These are phyloP conservation scores for Amblyopsis rosae DNA, from an alignment of 2,113 vertebrate species.

Conservation along the genomic window DNA sequence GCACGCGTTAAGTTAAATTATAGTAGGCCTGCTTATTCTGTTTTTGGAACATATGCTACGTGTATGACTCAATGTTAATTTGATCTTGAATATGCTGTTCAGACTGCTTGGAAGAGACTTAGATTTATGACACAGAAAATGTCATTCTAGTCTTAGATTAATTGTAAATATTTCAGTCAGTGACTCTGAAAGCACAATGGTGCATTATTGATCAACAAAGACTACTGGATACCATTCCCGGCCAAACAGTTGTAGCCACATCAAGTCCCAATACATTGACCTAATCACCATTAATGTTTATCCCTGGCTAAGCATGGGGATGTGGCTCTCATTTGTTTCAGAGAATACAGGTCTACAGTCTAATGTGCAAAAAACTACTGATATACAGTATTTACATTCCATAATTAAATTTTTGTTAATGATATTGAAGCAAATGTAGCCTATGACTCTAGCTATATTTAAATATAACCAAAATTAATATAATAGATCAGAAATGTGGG, in stretches of 20 bases:
- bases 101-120: neutral
- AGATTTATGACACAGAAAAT: too few species aligned
- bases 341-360: too few species aligned
- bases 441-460: too few species aligned
- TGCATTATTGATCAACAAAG: neutral
- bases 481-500: too few species aligned
- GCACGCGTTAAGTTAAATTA: neutral
- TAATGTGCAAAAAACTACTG: too few species aligned
- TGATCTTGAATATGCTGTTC: neutral
- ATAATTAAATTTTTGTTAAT: neutral
- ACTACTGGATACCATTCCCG: neutral
- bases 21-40: conserved; percentile 8
- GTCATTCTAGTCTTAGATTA: neutral
- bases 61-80: neutral
- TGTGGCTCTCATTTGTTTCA: neutral
- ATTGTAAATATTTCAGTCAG: neutral
- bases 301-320: neutral
- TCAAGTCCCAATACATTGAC: neutral
- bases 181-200: neutral
- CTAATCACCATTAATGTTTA: neutral
- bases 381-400: too few species aligned
- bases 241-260: neutral
- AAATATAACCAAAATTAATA: too few species aligned
- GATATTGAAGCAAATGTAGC: neutral
- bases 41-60: conserved; percentile 26